These are phyloP conservation scores for Drosophila austrosaltans DNA, from an alignment of 2,888 invertebrate genomes.

Conservation along the genomic window DNA sequence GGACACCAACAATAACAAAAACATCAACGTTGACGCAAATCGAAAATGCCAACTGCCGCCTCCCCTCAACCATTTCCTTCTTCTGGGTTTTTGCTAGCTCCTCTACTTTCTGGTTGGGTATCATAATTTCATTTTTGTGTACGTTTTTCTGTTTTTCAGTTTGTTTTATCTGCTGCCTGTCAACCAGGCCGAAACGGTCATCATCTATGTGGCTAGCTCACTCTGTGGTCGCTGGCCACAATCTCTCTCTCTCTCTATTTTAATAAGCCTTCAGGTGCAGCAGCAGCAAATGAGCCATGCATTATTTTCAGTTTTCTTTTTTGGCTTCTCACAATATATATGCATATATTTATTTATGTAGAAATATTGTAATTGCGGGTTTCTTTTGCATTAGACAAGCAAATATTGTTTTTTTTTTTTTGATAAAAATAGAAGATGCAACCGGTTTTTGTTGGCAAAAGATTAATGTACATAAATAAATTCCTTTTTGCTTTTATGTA, in stretches of 20 bases:
- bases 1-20: conserved; percentile 43
- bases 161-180: conserved; percentile 19
- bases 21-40: conserved; percentile 70
- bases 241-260: conserved; percentile 47
- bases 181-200: conserved; percentile 11
- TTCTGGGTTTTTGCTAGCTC: conserved; percentile 2
- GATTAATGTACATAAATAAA: conserved; percentile 23
- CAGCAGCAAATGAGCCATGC: conserved; percentile 73
- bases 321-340: conserved; percentile 22
- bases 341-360: conserved; percentile 11
- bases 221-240: neutral
- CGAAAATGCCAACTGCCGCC: conserved; percentile 69
- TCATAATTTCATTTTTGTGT: conserved; percentile 53
- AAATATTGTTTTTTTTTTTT: conserved; percentile 15
- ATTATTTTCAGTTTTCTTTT: conserved; percentile 56
- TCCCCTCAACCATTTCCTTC: neutral
- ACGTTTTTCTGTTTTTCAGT: conserved; percentile 22
- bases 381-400: conserved; percentile 28
- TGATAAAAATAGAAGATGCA: conserved; percentile 1
- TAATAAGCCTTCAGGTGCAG: conserved; percentile 79
- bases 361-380: conserved; percentile 52
- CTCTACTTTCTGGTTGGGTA: conserved; percentile 24
- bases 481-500: neutral
- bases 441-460: conserved; percentile 16
- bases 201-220: conserved; percentile 9